Conservation (phyloP, 2,888 invertebrate genomes). For the Malacosoma neustria region DNA sequence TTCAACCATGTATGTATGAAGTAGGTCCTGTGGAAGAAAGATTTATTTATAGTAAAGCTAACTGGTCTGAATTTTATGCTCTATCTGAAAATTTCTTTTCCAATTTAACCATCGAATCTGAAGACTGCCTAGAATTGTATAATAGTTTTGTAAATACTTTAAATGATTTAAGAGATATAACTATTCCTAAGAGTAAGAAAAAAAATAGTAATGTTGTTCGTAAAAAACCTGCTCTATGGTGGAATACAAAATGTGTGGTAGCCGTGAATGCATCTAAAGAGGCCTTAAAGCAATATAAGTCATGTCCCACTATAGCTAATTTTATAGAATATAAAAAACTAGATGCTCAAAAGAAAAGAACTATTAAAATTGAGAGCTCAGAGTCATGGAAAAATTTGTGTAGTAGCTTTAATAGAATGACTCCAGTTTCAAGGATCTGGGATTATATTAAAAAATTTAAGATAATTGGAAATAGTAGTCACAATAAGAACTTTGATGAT, state of each 20-base stretch:
- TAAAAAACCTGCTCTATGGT: slow-evolving; percentile 2
- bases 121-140: background rate
- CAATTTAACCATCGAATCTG: background rate
- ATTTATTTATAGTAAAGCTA: too few species aligned
- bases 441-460: slow-evolving; percentile 1
- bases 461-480: background rate
- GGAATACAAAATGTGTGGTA: slow-evolving; percentile 1
- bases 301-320: slow-evolving; percentile 1
- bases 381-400: slow-evolving; percentile 5
- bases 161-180: slow-evolving; percentile 1
- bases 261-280: too few species aligned
- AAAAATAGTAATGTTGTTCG: background rate
- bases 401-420: slow-evolving; percentile 2
- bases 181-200: slow-evolving; percentile 1
- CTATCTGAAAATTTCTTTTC: too few species aligned
- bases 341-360: slow-evolving; percentile 6
- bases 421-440: slow-evolving; percentile 1
- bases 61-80: too few species aligned
- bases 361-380: slow-evolving; percentile 3
- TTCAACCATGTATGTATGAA: too few species aligned
- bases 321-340: slow-evolving; percentile 2
- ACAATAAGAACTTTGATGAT: slow-evolving; percentile 2
- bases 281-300: background rate
- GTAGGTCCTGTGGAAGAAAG: too few species aligned
- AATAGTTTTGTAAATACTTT: too few species aligned